Percentiles rank a stretch among this genome's conserved stretches.
phyloP scores from a whole-genome alignment of 2,113 vertebrate species.

The Tamias sibiricus region DNA sequence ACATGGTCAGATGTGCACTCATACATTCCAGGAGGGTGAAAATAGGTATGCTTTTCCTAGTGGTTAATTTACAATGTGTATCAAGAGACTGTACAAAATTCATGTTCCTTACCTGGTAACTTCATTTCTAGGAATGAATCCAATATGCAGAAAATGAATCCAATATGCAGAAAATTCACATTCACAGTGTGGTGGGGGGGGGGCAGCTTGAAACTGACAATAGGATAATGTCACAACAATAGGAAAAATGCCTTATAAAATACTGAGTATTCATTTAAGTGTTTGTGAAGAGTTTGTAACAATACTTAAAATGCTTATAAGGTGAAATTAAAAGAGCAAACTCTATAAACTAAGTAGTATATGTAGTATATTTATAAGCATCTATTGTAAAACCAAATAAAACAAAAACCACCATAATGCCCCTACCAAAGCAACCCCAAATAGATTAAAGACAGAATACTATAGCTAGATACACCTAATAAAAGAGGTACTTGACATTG shows the following conservation, averaged over 20 bases:
- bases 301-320: constrained; percentile 23
- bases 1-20: not conserved
- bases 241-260: not conserved
- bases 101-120: not conserved
- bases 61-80: constrained; percentile 1
- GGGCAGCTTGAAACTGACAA: not conserved
- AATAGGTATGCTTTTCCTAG: not conserved
- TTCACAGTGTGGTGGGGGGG: not conserved
- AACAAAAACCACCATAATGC: not conserved
- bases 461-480: not conserved
- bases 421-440: not conserved
- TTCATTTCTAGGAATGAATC: constrained; percentile 32
- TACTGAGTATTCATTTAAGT: constrained; percentile 32
- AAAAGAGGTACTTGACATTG: not conserved
- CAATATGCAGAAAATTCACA: no score
- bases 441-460: not conserved
- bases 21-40: not conserved
- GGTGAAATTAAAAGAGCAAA: constrained; percentile 5
- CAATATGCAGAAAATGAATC: not conserved
- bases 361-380: not conserved
- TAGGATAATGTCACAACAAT: not conserved
- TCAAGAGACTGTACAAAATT: not conserved
- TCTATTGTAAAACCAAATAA: not conserved
- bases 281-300: constrained; percentile 34
- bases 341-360: not conserved